Percentiles rank a stretch among this genome's conserved stretches.
Conservation (phyloP, 2,113 vertebrate species). For the Psittacus erithacus region DNA sequence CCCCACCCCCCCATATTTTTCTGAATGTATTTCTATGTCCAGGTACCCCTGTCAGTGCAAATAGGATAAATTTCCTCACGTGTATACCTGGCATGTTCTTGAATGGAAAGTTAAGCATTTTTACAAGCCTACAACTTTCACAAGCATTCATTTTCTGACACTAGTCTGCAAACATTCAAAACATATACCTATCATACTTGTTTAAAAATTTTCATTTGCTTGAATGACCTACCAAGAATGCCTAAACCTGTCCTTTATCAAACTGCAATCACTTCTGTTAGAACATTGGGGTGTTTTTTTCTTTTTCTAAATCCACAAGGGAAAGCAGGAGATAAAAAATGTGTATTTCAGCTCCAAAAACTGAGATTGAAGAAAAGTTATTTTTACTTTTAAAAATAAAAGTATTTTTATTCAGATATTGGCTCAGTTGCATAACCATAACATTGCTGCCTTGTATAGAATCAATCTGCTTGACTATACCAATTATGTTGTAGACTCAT, state of each 20-base stretch:
- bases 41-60: neutral
- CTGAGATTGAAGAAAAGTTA: neutral
- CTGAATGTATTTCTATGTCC: neutral
- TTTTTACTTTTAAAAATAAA: neutral
- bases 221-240: neutral
- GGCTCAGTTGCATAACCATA: neutral
- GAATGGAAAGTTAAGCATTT: neutral
- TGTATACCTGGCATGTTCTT: neutral
- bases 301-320: neutral
- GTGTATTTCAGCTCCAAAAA: neutral
- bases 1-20: accelerated
- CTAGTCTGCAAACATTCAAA: neutral
- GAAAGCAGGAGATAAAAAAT: neutral
- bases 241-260: neutral
- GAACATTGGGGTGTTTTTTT: neutral
- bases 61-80: neutral
- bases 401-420: neutral
- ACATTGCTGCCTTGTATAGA: neutral
- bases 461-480: neutral
- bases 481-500: neutral
- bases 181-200: neutral
- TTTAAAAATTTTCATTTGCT: neutral
- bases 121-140: neutral
- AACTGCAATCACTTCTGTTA: neutral
- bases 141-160: neutral